phyloP scores from a whole-genome alignment of 2,797 vertebrate genomes.

The Squalus acanthias region DNA sequence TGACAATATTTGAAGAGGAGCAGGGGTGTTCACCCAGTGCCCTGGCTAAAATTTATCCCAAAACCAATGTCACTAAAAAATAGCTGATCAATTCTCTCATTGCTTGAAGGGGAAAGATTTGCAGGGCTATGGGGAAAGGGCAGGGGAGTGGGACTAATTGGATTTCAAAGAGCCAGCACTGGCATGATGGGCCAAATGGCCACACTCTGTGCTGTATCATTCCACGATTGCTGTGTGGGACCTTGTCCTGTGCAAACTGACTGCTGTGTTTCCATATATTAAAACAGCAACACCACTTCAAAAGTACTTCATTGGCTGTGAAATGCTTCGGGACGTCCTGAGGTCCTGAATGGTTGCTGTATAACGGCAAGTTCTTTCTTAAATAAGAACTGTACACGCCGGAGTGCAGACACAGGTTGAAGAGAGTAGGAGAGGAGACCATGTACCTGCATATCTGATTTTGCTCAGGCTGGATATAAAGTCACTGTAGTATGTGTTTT shows the following conservation, averaged over 20 bases:
- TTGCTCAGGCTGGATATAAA: slow-evolving; percentile 72
- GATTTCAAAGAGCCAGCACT: neutral
- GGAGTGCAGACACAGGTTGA: neutral
- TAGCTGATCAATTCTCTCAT: neutral
- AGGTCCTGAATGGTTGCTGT: neutral
- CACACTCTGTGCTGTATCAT: no score
- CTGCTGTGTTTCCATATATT: neutral
- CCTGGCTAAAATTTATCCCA: neutral
- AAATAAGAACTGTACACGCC: neutral
- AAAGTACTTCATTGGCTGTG: neutral
- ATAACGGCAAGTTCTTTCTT: neutral
- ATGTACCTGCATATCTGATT: slow-evolving; percentile 73
- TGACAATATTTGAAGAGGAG: neutral
- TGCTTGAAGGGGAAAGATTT: neutral
- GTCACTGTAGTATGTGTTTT: slow-evolving; percentile 83
- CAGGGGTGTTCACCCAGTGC: neutral
- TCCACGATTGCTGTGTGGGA: no score
- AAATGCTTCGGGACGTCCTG: neutral
- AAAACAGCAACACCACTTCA: neutral
- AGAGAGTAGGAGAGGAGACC: neutral
- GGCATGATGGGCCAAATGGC: neutral
- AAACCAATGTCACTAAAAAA: neutral
- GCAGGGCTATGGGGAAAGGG: neutral
- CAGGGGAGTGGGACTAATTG: neutral
- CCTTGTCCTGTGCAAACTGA: neutral